Evolutionary conservation across 1,140 invertebrate species (phyloP).

Genomic region (Magallana ariakensis): DNA sequence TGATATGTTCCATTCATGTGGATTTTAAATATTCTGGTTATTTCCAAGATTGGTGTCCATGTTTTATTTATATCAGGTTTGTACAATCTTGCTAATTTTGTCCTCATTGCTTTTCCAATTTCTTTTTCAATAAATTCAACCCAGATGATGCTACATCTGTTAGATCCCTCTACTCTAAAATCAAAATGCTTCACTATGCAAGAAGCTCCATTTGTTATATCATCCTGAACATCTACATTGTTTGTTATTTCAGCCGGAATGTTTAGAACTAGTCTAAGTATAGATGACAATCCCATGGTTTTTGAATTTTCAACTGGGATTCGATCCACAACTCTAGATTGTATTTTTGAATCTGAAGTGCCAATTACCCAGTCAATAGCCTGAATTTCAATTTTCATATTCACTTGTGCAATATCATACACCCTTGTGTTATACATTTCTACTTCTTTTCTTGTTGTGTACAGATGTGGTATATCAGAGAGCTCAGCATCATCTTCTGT

Average conservation of each 20-base stretch:
- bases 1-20: not conserved
- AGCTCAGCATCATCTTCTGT: not conserved
- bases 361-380: slow-evolving; percentile 8
- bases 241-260: not conserved
- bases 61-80: slow-evolving; percentile 2
- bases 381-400: not conserved
- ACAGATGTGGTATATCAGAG: not conserved
- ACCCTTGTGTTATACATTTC: not conserved
- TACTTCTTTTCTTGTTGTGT: not conserved
- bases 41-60: slow-evolving; percentile 60
- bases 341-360: not conserved
- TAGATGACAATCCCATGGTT: not conserved
- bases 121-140: slow-evolving; percentile 47
- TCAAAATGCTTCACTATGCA: slow-evolving; percentile 49
- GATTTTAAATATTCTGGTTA: slow-evolving; percentile 35
- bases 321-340: not conserved
- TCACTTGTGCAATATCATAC: not conserved
- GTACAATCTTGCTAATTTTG: slow-evolving; percentile 55
- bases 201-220: slow-evolving; percentile 58
- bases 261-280: too few species aligned
- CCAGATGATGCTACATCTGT: slow-evolving; percentile 52
- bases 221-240: slow-evolving; percentile 56
- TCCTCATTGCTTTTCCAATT: slow-evolving; percentile 45
- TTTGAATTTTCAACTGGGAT: not conserved
- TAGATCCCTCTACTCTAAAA: slow-evolving; percentile 19